Percentiles rank a stretch among this genome's conserved stretches.
Evolutionary conservation across 2,797 vertebrate species (phyloP).

Genomic region (Pangasius larnaudii): DNA sequence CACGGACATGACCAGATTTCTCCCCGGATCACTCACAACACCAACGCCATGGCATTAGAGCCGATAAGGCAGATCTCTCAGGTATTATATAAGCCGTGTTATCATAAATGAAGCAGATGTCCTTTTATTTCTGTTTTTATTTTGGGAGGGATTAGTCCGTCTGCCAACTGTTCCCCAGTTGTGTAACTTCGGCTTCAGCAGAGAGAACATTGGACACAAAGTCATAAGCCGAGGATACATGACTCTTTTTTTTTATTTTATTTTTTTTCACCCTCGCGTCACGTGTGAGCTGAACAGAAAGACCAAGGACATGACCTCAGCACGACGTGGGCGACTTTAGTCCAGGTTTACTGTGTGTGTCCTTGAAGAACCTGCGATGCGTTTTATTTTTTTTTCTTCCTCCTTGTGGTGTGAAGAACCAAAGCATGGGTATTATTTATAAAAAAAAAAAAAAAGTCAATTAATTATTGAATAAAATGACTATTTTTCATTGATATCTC

Average conservation of each 20-base stretch:
- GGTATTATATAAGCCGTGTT: constrained; percentile 73
- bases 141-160: constrained; percentile 70
- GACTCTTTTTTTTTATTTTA: not conserved
- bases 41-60: not conserved
- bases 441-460: not conserved
- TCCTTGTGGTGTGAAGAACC: not conserved
- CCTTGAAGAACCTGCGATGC: not conserved
- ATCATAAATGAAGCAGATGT: constrained; percentile 73
- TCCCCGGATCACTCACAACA: not conserved
- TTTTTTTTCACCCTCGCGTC: constrained; percentile 50
- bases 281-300: constrained; percentile 49
- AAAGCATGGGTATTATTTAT: not conserved
- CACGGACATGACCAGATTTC: not conserved
- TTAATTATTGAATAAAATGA: not conserved
- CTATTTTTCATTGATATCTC: not conserved
- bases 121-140: constrained; percentile 61
- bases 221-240: constrained; percentile 60
- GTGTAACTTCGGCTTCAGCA: constrained; percentile 70
- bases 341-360: not conserved
- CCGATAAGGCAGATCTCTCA: not conserved
- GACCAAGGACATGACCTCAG: not conserved
- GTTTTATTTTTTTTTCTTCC: not conserved
- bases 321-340: not conserved
- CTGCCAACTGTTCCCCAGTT: constrained; percentile 71
- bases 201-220: constrained; percentile 67